Base-by-base conservation (phyloP, 2,888 invertebrate genomes). In the Himalopsyche japonica region DNA sequence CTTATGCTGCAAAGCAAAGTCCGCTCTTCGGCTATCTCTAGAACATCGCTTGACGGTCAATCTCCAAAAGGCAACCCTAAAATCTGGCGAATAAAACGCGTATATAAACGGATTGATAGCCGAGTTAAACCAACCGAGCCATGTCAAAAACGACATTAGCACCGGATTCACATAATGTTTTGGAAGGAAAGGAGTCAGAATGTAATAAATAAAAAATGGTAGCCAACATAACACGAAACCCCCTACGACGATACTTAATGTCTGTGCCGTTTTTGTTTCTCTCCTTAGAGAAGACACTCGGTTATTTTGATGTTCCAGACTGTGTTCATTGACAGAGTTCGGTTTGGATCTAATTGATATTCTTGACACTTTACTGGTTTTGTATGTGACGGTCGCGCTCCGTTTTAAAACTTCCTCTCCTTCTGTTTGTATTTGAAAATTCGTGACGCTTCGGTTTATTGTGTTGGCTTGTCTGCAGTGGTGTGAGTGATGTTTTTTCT, bases 61-160 rank as follows among this genome's bases (percentile, higher is more conserved):
- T 86, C 96, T 93, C 97, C 97, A 97, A 89, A 97, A 97, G 0
- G 97, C 97, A 87, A 96, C 93, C 88, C 97, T 94, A 89, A 97
- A 97, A 89, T 97, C 97, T 0, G 95, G 95, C 86, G 96, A 97
- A 90, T 97, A 97, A 89, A 97, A 97, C 27, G 97, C 97, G 89
- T 97, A 97, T 88, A 97, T 97, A 89, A 97, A 97, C 0, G 97
- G 97, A 91, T 97, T 97, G 87, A 97, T 96, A 5, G 97, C 97
- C 0, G 97, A 97, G 89, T 97, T 97, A 88, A 97, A 95, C 97
- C 97, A 97, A 0, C 97, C 97, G 64, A 97, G 91, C 97, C 97
- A 97, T 0, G 97, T 97, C 81, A 97, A 91, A 82, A 95, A 94
- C 78, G 94, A 94, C 94, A 96, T 95, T 81, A 97, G 89, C 5